A percentile compares a stretch with the other conserved stretches of the same genome.
These are phyloP conservation scores for Smittia sp. DNA, from an alignment of 2,888 invertebrate genomes.

Conservation along the genomic window DNA sequence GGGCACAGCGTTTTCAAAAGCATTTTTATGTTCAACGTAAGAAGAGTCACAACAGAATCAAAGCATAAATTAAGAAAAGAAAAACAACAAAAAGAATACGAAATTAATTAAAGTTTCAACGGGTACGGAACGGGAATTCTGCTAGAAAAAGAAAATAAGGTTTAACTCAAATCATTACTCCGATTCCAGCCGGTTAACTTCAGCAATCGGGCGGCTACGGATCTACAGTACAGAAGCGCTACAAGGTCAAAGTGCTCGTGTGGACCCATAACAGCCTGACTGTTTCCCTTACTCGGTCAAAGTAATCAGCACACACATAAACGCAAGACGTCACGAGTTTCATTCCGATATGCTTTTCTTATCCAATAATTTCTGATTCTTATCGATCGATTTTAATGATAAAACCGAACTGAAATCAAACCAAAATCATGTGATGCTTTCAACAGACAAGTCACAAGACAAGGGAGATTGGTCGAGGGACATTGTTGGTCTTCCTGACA, in stretches of 20 bases:
- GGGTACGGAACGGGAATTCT: neutral
- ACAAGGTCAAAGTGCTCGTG: too few species aligned
- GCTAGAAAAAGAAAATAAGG: neutral
- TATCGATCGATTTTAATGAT: neutral
- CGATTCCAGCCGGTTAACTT: neutral
- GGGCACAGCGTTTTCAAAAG: conserved; percentile 23
- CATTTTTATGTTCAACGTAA: conserved; percentile 27
- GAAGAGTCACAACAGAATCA: conserved; percentile 5
- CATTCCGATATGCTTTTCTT: too few species aligned
- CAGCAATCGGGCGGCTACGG: neutral
- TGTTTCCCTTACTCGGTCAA: too few species aligned
- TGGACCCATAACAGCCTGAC: too few species aligned
- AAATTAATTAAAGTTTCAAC: neutral
- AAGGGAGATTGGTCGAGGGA: neutral
- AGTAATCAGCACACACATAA: too few species aligned
- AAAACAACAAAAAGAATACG: conserved; percentile 19
- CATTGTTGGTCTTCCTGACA: neutral
- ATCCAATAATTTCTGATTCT: neutral
- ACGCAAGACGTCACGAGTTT: too few species aligned
- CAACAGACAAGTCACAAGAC: conserved; percentile 15
- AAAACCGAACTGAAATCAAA: neutral
- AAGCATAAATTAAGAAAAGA: conserved; percentile 11
- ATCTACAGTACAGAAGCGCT: too few species aligned
- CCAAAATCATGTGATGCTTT: neutral
- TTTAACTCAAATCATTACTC: too few species aligned